Base-by-base conservation (phyloP, 2,113 vertebrate species). In the Sturnira hondurensis region DNA sequence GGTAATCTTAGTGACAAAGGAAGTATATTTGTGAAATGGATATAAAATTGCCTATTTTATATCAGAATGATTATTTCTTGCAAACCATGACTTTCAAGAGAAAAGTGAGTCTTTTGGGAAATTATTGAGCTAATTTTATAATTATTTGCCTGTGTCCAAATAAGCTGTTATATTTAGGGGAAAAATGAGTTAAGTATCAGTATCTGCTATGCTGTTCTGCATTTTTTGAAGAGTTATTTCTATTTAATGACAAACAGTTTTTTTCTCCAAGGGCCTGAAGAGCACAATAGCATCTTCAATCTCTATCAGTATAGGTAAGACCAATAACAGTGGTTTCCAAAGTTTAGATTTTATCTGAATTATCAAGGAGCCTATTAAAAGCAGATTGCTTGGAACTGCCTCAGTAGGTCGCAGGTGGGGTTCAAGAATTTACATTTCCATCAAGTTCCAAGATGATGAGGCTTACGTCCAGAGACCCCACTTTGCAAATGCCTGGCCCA, bases 1-100 rank as follows among this genome's bases (percentile, higher is more conserved):
- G 98, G 98, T 99, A 98, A 98, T 89, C 5, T 77, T 45, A 52
- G 16, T 19, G 36, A 74, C 56, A 95, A 86, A 77, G 0, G 0
- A 52, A 41, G 22, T 56, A 31, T 78, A 10, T 85, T 68, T 95
- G 43, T 52, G 26, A 96, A 96, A 89, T 88, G 19, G 68, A 78
- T 86, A 22, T 36, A 1, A 82, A 76, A 28, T 63, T 61, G 2
- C 28, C 86, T 73, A 74, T 68, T 71, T 96, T 38, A 94, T 26
- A 0, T 14, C 20, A 94, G 22, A 20, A 20, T 68, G 38, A 19
- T 81, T 92, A 61, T 58, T 70, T 76, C 70, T 90, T 71, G 52
- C 6, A 78, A 92, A 68, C 45, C 11, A 19, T 73, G 56, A 63
- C 8, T 85, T 38, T 41, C 17, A 78, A 93, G 81, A 93, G 52